phyloP scores from a whole-genome alignment of 23 tunicate species.

The Diplosoma virens region DNA sequence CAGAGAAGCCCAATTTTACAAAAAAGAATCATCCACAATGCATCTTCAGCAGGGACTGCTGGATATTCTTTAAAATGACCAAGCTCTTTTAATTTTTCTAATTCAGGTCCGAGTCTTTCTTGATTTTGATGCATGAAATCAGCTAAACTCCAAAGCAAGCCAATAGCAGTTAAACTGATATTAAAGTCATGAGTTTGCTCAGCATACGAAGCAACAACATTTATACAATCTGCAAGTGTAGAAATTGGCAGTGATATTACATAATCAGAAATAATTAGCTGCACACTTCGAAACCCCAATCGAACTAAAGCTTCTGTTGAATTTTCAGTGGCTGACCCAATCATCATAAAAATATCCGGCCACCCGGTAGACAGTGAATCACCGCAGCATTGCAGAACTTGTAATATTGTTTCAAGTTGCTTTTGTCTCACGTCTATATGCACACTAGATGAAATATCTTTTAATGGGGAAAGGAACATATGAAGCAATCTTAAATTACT shows the following conservation, averaged over 20 bases:
- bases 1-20: slow-evolving; percentile 79
- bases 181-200: slow-evolving; percentile 84
- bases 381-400: slow-evolving; percentile 78
- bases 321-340: slow-evolving; percentile 76
- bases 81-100: not conserved
- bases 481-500: slow-evolving; percentile 63
- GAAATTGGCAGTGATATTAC: slow-evolving; percentile 61
- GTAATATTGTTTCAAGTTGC: slow-evolving; percentile 75
- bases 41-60: slow-evolving; percentile 24
- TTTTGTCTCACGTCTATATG: slow-evolving; percentile 67
- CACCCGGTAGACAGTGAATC: slow-evolving; percentile 77
- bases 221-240: slow-evolving; percentile 54
- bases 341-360: slow-evolving; percentile 60
- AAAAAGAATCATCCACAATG: slow-evolving; percentile 77
- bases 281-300: slow-evolving; percentile 84
- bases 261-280: slow-evolving; percentile 87
- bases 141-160: slow-evolving; percentile 87
- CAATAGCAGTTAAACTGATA: slow-evolving; percentile 93
- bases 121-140: slow-evolving; percentile 82
- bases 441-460: slow-evolving; percentile 53
- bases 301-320: slow-evolving; percentile 62
- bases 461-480: slow-evolving; percentile 85
- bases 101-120: slow-evolving; percentile 42
- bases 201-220: slow-evolving; percentile 75
- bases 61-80: not conserved